phyloP scores from a whole-genome alignment of 2,797 vertebrate species.

The Liparis tanakae region DNA sequence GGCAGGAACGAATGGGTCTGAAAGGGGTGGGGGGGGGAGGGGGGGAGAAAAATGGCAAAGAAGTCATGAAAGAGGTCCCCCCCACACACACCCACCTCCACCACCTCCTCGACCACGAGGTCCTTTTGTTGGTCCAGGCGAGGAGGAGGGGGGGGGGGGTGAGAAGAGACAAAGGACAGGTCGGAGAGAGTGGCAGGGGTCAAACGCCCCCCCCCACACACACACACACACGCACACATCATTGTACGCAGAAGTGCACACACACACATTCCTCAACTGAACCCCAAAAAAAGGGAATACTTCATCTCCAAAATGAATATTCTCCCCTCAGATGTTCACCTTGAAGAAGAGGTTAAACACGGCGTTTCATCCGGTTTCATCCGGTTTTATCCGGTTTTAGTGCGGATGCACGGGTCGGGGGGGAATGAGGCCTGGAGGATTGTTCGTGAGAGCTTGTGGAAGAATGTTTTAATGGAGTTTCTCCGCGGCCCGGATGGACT shows the following conservation, averaged over 20 bases:
- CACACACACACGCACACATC: slow-evolving; percentile 42
- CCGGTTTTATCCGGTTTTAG: not conserved
- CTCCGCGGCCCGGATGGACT: too few species aligned
- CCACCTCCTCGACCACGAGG: slow-evolving; percentile 54
- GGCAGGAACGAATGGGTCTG: slow-evolving; percentile 82
- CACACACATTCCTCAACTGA: not conserved
- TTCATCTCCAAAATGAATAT: not conserved
- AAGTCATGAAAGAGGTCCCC: slow-evolving; percentile 83
- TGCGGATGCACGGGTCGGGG: not conserved
- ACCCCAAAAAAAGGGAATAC: too few species aligned
- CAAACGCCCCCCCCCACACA: slow-evolving; percentile 51
- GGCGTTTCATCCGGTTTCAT: too few species aligned
- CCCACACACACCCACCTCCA: not conserved
- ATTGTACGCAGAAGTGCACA: slow-evolving; percentile 6
- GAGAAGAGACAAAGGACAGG: slow-evolving; percentile 79
- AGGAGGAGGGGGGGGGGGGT: slow-evolving; percentile 47
- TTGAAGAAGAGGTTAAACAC: too few species aligned
- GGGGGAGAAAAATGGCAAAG: slow-evolving; percentile 76
- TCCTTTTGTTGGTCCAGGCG: slow-evolving; percentile 62
- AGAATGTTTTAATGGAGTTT: too few species aligned
- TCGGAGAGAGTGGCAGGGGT: slow-evolving; percentile 78
- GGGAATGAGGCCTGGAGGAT: not conserved
- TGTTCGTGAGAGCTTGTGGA: not conserved
- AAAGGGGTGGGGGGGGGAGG: slow-evolving; percentile 76
- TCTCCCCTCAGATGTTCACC: not conserved